Base-by-base conservation (phyloP, 1,140 invertebrate genomes). In the Zaprionus africanus region DNA sequence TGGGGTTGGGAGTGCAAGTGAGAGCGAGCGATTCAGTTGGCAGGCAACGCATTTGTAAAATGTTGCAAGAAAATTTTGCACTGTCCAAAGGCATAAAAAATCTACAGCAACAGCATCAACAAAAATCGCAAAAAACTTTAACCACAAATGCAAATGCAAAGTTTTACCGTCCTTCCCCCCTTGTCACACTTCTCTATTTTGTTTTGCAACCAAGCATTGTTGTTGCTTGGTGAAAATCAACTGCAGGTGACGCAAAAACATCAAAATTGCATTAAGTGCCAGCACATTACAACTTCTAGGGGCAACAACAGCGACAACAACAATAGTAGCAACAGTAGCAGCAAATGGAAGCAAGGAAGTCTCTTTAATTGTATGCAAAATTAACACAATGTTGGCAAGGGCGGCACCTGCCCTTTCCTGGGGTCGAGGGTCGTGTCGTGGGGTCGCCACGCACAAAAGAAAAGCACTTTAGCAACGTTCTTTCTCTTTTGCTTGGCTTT, bases 181-280 rank as follows among this genome's bases (percentile, higher is more conserved):
- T 17, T n/a, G n/a, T 4, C 36, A 4, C 36, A 38, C 36, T 76
- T 79, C 31, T 83, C 80, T 87, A 79, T 67, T 82, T 83, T 74
- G 72, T 75, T 77, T 79, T 69, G 62, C 65, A n/a, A n/a, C 38
- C 38, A 15, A n/a, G 38, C 5, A 6, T n/a, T 46, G 41, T 46
- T 46, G n/a, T 43, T 41, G 38, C n/a, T 46, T 51, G 57, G 26
- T 41, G 58, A 64, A 66, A 81, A 81, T 70, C 66, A 80, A 57
- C 62, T 78, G 62, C 82, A 84, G 82, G 82, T 84, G 78, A 76
- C 67, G 78, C 67, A 78, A 73, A 87, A 88, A 87, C 83, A 87
- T 88, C 73, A 88, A 88, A 87, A 86, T 84, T 88, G 70, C 83
- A 87, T 87, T 87, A 87, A 88, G 73, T 75, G 80, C 66, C 62